Evolutionary conservation across 2,113 vertebrate species (phyloP).

Genomic region (Grammomys dolichurus): DNA sequence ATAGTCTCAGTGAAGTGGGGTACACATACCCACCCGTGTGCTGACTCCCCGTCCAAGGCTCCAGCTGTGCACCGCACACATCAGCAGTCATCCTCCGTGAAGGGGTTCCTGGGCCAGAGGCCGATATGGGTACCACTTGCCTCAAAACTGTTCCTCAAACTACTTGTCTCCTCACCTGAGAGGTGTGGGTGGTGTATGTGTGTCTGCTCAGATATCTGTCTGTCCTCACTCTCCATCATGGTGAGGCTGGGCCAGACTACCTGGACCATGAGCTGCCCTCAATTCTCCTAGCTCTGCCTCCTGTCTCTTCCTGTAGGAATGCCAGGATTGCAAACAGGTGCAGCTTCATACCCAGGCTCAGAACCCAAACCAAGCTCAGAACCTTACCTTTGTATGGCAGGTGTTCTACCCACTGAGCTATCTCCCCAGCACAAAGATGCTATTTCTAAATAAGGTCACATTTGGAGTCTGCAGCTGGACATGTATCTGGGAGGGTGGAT

Average conservation of each 20-base stretch:
- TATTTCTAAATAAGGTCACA: constrained; percentile 12
- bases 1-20: not conserved
- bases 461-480: not conserved
- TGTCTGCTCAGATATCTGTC: not conserved
- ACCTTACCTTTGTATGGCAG: not conserved
- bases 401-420: not conserved
- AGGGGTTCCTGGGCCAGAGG: not conserved
- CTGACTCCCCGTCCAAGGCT: not conserved
- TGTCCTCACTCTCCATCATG: not conserved
- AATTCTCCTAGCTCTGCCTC: not conserved
- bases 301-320: not conserved
- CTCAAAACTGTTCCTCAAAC: not conserved
- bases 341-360: not conserved
- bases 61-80: not conserved
- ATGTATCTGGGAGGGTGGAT: not conserved
- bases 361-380: not conserved
- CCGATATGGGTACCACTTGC: not conserved
- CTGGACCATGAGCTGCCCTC: not conserved
- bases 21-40: not conserved
- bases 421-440: constrained; percentile 1
- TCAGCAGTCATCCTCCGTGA: not conserved
- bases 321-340: not conserved
- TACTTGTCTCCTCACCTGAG: not conserved
- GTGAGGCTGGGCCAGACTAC: not conserved
- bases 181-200: not conserved